Base-by-base conservation (phyloP, 2,113 vertebrate species). In the Dicerorhinus sumatrensis region DNA sequence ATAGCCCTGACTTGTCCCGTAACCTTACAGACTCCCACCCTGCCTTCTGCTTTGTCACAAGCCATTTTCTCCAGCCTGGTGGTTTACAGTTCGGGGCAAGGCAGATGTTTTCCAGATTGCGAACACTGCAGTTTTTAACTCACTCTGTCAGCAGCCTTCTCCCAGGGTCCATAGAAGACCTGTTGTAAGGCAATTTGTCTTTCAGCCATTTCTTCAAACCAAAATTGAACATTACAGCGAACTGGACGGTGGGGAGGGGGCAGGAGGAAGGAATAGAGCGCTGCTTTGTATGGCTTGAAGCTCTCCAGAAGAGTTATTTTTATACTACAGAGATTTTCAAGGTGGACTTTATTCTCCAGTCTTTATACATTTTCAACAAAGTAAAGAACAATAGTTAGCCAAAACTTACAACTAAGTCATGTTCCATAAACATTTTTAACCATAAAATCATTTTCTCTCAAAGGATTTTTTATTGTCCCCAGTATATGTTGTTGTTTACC, bases 51-150 rank as follows among this genome's bases (percentile, higher is more conserved):
- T 98, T 92, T 97, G 97, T 98, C 97, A 96, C 90, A 85, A 94
- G 85, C 89, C 54, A 81, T 98, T 96, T 98, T 96, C 83, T 93
- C 48, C 83, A 84, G 20, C 6, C 3, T 73, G 60, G 89, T 84
- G 58, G 93, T 95, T 97, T 92, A 94, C 92, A 89, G 58, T 93
- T 58, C 12, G 2, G 95, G 92, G 94, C 97, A 94, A 83, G 75
- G 97, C 97, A 98, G 97, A 97, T 98, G 96, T 96, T 97, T 98
- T 97, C 97, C 97, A 98, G 98, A 98, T 98, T 98, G 95, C 0
- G 25, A 94, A 86, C 63, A 60, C 95, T 92, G 90, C 95, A 42
- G 92, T 88, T 92, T 94, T 77, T 91, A 97, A 96, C 97, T 96
- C 76, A 67, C 90, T 95, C 94, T 96, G 89, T 97, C 97, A 96